Base-by-base conservation (phyloP, 1,140 invertebrate genomes). In the Dendroctonus ponderosae region DNA sequence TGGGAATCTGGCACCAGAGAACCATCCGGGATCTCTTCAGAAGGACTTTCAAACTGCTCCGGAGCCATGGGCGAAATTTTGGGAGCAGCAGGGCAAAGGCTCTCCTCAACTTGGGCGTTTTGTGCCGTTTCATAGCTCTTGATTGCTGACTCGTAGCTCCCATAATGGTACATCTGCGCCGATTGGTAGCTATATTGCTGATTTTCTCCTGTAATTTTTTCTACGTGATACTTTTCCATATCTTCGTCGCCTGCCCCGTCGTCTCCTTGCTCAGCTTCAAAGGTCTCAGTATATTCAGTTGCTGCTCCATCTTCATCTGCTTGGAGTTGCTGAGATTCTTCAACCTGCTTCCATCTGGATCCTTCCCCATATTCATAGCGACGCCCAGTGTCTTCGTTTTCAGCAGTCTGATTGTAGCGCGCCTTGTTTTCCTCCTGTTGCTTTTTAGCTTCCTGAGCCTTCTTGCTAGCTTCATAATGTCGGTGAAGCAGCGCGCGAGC, bases 161-260 rank as follows among this genome's bases (percentile, higher is more conserved):
- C 2, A 14, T 26, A 26, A 26, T 26, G 26, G 26, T 26, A 26
- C 26, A 26, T 26, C 26, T 1, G 26, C 26, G 26, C 26, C 3
- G 26, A 26, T 26, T 26, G 26, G 26, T 26, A 26, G 26, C 26
- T 26, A 26, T 26, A 26, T 26, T 26, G 26, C 26, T 7, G 8
- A 9, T 59, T 41, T 14, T 43, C 41, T 26, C 26, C 26, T 26
- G 26, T 26, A 2, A 26, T 38, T 12, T 37, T 51, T 50, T 62
- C 60, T 5, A 52, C 14, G 14, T 62, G 60, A 26, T 62, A 52
- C 49, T 52, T 60, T 11, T 60, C 58, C 43, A 60, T 26, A 42
- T 60, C 60, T 8, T 52, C 15, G 7, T 62, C 48, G 14, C 37
- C 57, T 8, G 49, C 60, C 5, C 41, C 15, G 7, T 62, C 48